Evolutionary conservation across 2,797 vertebrate species (phyloP).

Genomic region (Alauda arvensis): DNA sequence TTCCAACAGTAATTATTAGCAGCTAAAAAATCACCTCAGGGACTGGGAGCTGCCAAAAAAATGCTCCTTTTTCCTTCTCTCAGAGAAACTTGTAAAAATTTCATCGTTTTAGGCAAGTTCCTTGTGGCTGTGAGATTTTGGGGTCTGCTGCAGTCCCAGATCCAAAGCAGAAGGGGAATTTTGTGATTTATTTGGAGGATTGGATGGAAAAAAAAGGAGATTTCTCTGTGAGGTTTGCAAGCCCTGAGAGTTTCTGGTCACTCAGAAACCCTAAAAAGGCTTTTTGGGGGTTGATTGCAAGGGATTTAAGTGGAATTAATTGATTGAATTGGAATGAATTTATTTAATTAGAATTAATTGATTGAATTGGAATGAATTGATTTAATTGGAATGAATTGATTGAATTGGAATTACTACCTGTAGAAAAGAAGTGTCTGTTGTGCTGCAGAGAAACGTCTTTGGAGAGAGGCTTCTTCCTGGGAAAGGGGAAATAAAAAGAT

Average conservation of each 20-base stretch:
- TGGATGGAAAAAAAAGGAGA: neutral
- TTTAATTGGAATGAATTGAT: too few relatives aligned
- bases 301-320: neutral
- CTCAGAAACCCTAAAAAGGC: neutral
- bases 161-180: too few relatives aligned
- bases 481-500: slow-evolving; percentile 7
- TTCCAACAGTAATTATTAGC: neutral
- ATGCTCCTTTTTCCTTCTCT: neutral
- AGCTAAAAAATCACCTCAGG: neutral
- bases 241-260: neutral
- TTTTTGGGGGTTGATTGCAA: neutral
- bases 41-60: neutral
- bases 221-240: neutral
- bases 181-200: neutral
- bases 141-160: neutral
- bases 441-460: slow-evolving; percentile 71
- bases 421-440: slow-evolving; percentile 76
- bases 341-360: neutral
- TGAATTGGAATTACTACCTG: slow-evolving; percentile 71
- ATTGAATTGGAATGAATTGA: too few relatives aligned
- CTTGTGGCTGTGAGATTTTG: neutral
- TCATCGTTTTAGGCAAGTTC: neutral
- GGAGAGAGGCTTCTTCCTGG: slow-evolving; percentile 83
- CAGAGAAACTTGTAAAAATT: neutral
- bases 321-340: too few relatives aligned